phyloP scores from a whole-genome alignment of 2,797 vertebrate species.

The Rhinophrynus dorsalis region DNA sequence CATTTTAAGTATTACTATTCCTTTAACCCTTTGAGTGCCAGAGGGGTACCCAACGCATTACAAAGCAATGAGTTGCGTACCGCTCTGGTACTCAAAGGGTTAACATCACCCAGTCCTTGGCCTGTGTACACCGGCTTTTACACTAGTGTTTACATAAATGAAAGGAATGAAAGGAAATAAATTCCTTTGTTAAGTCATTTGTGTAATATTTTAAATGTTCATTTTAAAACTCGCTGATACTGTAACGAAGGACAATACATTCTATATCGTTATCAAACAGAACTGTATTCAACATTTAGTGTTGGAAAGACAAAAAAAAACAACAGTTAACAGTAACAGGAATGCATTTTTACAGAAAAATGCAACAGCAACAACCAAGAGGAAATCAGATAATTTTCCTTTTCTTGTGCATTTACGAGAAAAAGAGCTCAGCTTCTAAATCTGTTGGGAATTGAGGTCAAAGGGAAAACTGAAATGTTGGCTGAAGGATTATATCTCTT shows the following conservation, averaged over 20 bases:
- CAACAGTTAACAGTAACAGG: constrained; percentile 26
- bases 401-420: constrained; percentile 34
- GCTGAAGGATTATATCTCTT: neutral
- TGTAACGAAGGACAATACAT: neutral
- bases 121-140: no score
- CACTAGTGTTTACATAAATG: no score
- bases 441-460: constrained; percentile 32
- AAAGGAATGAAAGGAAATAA: no score
- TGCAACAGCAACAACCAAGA: constrained; percentile 4
- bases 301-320: constrained; percentile 2
- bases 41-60: no score
- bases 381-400: constrained; percentile 28
- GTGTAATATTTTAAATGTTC: constrained; percentile 1
- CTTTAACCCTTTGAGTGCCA: no score
- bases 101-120: no score
- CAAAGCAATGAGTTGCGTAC: no score
- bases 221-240: constrained; percentile 8
- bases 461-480: constrained; percentile 25
- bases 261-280: neutral
- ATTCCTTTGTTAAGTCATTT: neutral
- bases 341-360: constrained; percentile 37
- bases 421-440: constrained; percentile 22
- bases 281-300: neutral
- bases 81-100: no score
- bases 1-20: no score